Percentiles rank a stretch among this genome's conserved stretches.
Conservation (phyloP, 2,888 invertebrate species). For the Altica lythri region DNA sequence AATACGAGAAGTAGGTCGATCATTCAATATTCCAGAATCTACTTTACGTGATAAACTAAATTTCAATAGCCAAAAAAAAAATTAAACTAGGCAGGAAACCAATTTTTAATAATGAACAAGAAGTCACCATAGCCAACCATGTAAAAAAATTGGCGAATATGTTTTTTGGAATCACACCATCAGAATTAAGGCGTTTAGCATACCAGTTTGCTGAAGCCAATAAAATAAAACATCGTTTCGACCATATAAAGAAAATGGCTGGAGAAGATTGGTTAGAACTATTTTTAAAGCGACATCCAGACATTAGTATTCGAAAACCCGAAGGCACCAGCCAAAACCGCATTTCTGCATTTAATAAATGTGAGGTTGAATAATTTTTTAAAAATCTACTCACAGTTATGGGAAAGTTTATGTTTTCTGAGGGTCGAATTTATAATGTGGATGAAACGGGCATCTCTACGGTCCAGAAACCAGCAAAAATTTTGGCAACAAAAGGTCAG, state of each 20-base stretch:
- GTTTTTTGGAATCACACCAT: not conserved
- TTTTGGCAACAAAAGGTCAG: slow-evolving; percentile 32
- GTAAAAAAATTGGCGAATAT: slow-evolving; percentile 4
- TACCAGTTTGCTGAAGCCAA: too few relatives aligned
- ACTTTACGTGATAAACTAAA: slow-evolving; percentile 1
- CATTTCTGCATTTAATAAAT: slow-evolving; percentile 7
- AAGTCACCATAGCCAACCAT: slow-evolving; percentile 6
- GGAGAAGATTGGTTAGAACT: slow-evolving; percentile 4
- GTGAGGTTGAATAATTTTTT: too few relatives aligned
- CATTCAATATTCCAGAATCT: slow-evolving; percentile 8
- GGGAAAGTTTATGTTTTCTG: not conserved
- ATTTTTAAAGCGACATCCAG: slow-evolving; percentile 4
- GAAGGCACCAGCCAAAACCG: slow-evolving; percentile 4
- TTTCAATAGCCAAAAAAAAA: not conserved
- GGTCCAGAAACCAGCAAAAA: slow-evolving; percentile 50
- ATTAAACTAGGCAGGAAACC: not conserved
- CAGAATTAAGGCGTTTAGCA: too few relatives aligned
- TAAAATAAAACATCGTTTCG: slow-evolving; percentile 8
- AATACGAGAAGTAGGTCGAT: slow-evolving; percentile 8
- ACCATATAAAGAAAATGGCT: not conserved
- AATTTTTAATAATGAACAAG: slow-evolving; percentile 7
- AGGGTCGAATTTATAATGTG: slow-evolving; percentile 41
- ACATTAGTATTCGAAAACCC: slow-evolving; percentile 1
- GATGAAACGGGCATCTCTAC: slow-evolving; percentile 54
- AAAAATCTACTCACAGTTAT: not conserved